These are phyloP conservation scores for Lasioglossum vierecki DNA, from an alignment of 2,888 invertebrate genomes.

Conservation along the genomic window DNA sequence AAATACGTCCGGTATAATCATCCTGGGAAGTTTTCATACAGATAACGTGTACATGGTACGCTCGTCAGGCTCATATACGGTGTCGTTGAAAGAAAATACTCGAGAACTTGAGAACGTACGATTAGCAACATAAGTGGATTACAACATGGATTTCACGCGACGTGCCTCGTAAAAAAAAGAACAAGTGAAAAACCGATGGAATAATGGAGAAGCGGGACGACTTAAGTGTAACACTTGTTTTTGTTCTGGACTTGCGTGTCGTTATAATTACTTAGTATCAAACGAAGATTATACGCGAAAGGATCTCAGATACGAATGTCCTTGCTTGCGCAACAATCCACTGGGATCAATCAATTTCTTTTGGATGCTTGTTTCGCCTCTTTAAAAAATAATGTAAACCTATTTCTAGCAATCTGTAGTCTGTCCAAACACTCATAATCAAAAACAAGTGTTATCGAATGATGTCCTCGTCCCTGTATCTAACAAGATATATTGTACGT, in stretches of 20 bases:
- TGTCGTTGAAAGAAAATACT: slow-evolving; percentile 1
- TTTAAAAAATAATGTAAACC: too few relatives aligned
- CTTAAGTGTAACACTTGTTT: background rate
- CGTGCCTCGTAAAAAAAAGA: background rate
- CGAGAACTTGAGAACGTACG: background rate
- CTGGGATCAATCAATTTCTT: background rate
- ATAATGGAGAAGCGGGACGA: background rate
- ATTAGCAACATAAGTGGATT: background rate
- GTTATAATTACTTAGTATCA: background rate
- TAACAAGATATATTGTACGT: too few relatives aligned
- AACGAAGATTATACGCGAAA: background rate
- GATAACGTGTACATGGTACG: slow-evolving; percentile 35
- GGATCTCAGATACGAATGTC: background rate
- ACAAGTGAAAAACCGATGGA: background rate
- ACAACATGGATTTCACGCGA: background rate
- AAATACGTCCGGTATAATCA: slow-evolving; percentile 34
- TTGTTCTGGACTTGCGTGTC: background rate
- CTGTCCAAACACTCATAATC: too few relatives aligned
- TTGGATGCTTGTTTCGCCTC: too few relatives aligned
- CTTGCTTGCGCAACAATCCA: background rate
- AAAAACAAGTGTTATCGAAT: too few relatives aligned
- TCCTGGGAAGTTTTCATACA: slow-evolving; percentile 26
- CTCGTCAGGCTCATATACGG: slow-evolving; percentile 27
- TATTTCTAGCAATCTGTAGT: too few relatives aligned
- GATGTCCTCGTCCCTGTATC: too few relatives aligned